Evolutionary conservation across 2,797 vertebrate species (phyloP), one percentile per base, ranked within the genome.

Genomic region (Pristis pectinata): DNA sequence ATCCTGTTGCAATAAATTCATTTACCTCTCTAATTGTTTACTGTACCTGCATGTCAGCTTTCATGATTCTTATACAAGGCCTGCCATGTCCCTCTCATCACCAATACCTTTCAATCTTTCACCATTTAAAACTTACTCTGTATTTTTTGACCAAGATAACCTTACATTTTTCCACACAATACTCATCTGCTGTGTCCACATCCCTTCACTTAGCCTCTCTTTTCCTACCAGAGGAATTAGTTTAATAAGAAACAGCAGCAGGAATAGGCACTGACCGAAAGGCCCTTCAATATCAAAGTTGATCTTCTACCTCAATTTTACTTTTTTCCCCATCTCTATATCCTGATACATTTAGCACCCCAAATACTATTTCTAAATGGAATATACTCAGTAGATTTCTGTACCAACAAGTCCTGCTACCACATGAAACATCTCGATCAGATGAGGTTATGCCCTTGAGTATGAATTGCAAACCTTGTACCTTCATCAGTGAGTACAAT

Each of bases 401-500:
- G 7, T 85, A 11, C 3, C 44, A 22, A 70, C 67, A 64, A 67
- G 64, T 19, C 19, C 64, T 67, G 64, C 64, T 13, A 22, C 1
- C n/a, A 24, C 44, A 10, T n/a, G 1, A 85, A 53, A 53, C 44
- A 53, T 44, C 80, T 53, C 44, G 7, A 53, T 22, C 22, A 49
- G 49, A 30, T 56, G 8, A 34, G 9, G 27, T 85, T 85, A 37
- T 41, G 3, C 24, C 24, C 27, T 85, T 85, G 8, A 13, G 19
- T 34, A 34, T 30, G 53, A 56, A 53, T 34, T 56, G 37, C 10
- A 56, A 85, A 85, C 17, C 17, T 4, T 30, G 44, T 95, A 98
- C 98, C 96, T 95, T 97, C 96, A 98, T 98, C 37, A 98, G 96
- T 0, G 96, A 95, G 24, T 95, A 95, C 67, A 98, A 96, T 0